Evolutionary conservation across 2,113 vertebrate species (phyloP).

Genomic region (Myotis yumanensis): DNA sequence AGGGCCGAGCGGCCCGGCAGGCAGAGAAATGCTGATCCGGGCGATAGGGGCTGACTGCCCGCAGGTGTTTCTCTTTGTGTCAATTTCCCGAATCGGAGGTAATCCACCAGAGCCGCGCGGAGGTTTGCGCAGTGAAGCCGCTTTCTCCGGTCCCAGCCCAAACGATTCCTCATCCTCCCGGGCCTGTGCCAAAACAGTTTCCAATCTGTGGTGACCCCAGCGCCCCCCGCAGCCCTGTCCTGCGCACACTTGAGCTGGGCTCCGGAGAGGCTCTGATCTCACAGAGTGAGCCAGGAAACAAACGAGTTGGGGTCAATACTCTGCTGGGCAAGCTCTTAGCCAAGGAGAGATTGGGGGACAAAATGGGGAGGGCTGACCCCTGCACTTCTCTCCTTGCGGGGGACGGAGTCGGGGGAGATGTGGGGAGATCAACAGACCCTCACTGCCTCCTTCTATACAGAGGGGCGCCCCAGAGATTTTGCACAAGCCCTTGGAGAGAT

Average conservation of each 20-base stretch:
- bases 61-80: conserved; percentile 75
- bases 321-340: not conserved
- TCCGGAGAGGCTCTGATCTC: conserved; percentile 22
- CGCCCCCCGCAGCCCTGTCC: not conserved
- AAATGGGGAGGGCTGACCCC: not conserved
- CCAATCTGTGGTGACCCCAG: conserved; percentile 38
- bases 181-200: conserved; percentile 53
- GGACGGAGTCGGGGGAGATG: too few relatives aligned
- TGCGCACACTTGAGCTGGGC: not conserved
- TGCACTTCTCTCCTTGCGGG: not conserved
- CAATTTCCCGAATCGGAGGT: conserved; percentile 14
- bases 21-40: conserved; percentile 1
- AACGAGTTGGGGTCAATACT: conserved; percentile 49
- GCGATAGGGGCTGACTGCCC: not conserved
- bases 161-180: conserved; percentile 50
- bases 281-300: conserved; percentile 8
- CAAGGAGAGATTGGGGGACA: not conserved
- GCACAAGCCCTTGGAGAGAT: not conserved
- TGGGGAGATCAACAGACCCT: not conserved
- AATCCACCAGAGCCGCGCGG: not conserved
- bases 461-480: not conserved
- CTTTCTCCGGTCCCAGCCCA: not conserved
- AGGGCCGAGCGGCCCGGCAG: conserved; percentile 29
- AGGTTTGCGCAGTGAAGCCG: not conserved
- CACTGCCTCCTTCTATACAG: not conserved